Evolutionary conservation across 2,113 vertebrate genomes (phyloP).

Genomic region (Panthera uncia): DNA sequence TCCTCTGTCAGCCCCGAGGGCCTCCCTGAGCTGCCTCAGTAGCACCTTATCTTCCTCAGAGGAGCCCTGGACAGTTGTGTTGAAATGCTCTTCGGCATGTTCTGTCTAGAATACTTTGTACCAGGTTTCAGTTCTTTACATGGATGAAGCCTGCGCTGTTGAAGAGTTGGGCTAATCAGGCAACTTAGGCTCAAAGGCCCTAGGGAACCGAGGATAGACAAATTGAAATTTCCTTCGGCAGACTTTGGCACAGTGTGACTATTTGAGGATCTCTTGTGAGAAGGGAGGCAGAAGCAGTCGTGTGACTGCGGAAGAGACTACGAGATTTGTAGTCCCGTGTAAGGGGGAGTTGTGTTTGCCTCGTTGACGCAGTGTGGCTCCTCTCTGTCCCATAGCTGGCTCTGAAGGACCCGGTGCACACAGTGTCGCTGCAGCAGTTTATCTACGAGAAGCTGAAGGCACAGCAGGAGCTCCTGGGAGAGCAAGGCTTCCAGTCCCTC

Average conservation of each 20-base stretch:
- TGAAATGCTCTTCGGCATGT: not conserved
- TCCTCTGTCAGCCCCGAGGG: not conserved
- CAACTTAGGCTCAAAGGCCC: not conserved
- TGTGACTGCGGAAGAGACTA: slow-evolving; percentile 7
- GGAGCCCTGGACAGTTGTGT: not conserved
- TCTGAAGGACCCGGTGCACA: slow-evolving; percentile 96
- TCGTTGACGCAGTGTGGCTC: slow-evolving; percentile 42
- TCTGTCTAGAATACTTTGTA: not conserved
- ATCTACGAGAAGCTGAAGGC: slow-evolving; percentile 97
- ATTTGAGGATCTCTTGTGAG: not conserved
- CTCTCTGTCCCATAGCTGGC: slow-evolving; percentile 89
- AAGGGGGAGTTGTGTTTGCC: not conserved
- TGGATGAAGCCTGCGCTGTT: not conserved
- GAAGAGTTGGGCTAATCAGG: not conserved
- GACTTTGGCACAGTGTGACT: not conserved
- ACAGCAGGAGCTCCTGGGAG: slow-evolving; percentile 93
- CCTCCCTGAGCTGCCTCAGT: not conserved
- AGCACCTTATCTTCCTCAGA: not conserved
- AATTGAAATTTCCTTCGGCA: not conserved
- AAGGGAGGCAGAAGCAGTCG: not conserved
- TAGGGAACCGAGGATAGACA: not conserved
- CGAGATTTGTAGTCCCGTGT: not conserved
- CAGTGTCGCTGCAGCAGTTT: slow-evolving; percentile 95
- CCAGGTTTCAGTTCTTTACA: not conserved
- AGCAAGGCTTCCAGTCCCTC: slow-evolving; percentile 92